Evolutionary conservation across 2,113 vertebrate genomes (phyloP).

Genomic region (Pavo muticus): DNA sequence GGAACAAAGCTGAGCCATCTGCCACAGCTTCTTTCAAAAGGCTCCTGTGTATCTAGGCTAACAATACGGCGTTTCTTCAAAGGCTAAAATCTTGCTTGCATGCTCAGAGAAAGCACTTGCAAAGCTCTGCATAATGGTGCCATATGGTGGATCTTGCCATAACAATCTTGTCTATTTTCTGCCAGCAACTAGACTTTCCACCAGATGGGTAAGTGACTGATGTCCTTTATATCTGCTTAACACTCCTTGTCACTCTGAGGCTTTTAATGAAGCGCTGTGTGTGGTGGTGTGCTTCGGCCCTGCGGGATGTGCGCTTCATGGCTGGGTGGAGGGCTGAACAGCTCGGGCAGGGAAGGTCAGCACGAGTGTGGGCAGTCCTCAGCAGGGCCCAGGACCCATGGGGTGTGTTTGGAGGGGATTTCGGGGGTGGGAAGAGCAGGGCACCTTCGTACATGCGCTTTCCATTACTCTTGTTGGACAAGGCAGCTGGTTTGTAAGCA

Average conservation of each 20-base stretch:
- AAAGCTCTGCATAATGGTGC: conserved; percentile 55
- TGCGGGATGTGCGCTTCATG: accelerated
- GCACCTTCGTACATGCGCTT: background rate
- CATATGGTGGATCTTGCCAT: conserved; percentile 55
- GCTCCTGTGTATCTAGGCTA: conserved; percentile 13
- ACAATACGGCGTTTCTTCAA: conserved; percentile 46
- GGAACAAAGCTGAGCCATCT: conserved; percentile 71
- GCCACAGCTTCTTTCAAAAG: conserved; percentile 58
- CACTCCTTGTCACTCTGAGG: conserved; percentile 24
- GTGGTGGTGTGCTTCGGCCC: background rate
- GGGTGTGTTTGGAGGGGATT: too few species aligned
- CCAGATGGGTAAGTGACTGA: conserved; percentile 45
- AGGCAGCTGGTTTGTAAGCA: background rate
- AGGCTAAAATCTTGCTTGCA: conserved; percentile 52
- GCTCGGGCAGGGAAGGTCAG: background rate
- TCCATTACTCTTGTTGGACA: background rate
- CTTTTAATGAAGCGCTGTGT: background rate
- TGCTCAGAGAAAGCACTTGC: conserved; percentile 42
- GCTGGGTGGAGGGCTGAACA: background rate
- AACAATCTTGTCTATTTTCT: conserved; percentile 61
- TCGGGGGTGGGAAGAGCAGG: background rate
- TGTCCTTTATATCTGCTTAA: conserved; percentile 56
- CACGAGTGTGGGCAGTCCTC: background rate
- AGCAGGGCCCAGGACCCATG: background rate
- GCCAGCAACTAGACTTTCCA: conserved; percentile 33